phyloP scores from a whole-genome alignment of 1,140 invertebrate species.

The Ganaspis sp. region DNA sequence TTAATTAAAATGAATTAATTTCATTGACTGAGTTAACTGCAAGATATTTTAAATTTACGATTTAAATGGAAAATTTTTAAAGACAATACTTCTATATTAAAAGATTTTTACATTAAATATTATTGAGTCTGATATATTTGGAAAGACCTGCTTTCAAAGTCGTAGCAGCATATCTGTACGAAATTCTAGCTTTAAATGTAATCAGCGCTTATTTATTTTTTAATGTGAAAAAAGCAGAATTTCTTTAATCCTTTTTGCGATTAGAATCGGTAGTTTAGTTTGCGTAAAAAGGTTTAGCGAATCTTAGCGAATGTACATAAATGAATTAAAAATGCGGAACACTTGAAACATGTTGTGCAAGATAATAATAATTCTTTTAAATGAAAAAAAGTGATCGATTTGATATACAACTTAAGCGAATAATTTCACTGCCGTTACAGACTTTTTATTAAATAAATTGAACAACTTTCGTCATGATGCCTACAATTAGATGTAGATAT shows the following conservation, averaged over 20 bases:
- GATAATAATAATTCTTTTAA: slow-evolving; percentile 29
- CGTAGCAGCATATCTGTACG: slow-evolving; percentile 12
- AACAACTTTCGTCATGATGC: slow-evolving; percentile 43
- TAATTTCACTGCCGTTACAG: slow-evolving; percentile 28
- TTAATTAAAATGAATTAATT: too few species aligned
- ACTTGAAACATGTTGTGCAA: slow-evolving; percentile 28
- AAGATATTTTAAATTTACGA: not conserved
- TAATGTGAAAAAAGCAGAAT: not conserved
- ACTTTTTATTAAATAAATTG: slow-evolving; percentile 15
- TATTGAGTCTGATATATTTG: not conserved
- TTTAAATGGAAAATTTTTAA: not conserved
- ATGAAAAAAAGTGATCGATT: slow-evolving; percentile 12
- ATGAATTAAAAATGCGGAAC: slow-evolving; percentile 11
- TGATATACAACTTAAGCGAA: slow-evolving; percentile 29
- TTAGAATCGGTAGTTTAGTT: slow-evolving; percentile 29
- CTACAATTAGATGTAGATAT: slow-evolving; percentile 53
- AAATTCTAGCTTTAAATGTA: slow-evolving; percentile 4
- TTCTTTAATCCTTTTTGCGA: not conserved
- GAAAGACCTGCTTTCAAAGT: not conserved
- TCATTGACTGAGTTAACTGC: too few species aligned
- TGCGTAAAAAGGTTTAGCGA: slow-evolving; percentile 27
- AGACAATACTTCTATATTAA: not conserved
- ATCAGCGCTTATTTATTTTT: slow-evolving; percentile 17
- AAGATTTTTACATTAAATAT: not conserved
- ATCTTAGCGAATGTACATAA: slow-evolving; percentile 23